Evolutionary conservation across 2,888 invertebrate genomes (phyloP).

Genomic region (Orchesella flavescens): DNA sequence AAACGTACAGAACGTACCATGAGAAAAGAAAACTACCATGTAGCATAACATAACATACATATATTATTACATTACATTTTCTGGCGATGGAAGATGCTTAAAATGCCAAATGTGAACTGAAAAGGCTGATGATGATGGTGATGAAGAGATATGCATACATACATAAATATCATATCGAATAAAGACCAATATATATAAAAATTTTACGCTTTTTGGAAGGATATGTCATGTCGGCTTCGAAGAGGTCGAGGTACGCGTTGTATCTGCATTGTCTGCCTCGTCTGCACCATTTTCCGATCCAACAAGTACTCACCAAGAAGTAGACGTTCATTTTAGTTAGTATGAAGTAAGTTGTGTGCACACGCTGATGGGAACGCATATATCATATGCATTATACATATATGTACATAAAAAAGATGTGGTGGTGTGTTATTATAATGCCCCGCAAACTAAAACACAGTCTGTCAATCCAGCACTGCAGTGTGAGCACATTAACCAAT

Average conservation of each 20-base stretch:
- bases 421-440: neutral
- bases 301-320: constrained; percentile 22
- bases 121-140: constrained; percentile 23
- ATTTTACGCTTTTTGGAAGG: no score
- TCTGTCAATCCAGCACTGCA: constrained; percentile 47
- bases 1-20: no score
- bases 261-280: constrained; percentile 16
- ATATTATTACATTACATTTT: neutral
- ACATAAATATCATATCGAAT: neutral
- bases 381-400: neutral
- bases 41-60: no score
- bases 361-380: neutral
- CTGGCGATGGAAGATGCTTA: constrained; percentile 23
- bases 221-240: no score
- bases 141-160: neutral
- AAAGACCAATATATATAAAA: neutral
- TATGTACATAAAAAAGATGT: neutral
- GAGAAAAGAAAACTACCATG: no score
- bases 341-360: neutral
- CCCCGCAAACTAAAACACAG: neutral
- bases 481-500: constrained; percentile 50
- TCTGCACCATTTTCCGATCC: constrained; percentile 39
- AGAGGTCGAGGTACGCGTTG: neutral
- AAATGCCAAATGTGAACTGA: constrained; percentile 55
- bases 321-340: no score